phyloP scores from a whole-genome alignment of 2,113 vertebrate species.

The Ahaetulla prasina region DNA sequence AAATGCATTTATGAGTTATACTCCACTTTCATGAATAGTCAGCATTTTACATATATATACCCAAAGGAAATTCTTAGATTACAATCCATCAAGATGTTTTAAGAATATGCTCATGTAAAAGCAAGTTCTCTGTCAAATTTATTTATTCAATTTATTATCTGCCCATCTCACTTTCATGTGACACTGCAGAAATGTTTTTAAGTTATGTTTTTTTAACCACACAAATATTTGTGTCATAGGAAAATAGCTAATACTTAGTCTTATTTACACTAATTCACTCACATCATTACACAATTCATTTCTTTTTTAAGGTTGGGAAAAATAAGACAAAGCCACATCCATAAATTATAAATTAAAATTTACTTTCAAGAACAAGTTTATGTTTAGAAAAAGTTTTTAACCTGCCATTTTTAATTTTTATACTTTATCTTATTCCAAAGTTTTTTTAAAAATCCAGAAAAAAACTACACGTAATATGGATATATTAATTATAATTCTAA shows the following conservation, averaged over 20 bases:
- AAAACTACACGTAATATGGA: background rate
- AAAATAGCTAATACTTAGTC: background rate
- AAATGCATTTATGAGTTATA: constrained; percentile 41
- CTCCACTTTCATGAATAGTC: constrained; percentile 64
- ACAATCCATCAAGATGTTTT: constrained; percentile 63
- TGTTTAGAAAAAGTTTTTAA: constrained; percentile 18
- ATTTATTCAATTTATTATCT: constrained; percentile 8
- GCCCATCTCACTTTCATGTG: background rate
- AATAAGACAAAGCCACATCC: background rate
- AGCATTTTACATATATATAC: constrained; percentile 66
- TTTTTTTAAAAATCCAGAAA: background rate
- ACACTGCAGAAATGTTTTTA: constrained; percentile 6
- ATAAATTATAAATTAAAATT: constrained; percentile 9
- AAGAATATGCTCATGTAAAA: constrained; percentile 51
- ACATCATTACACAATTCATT: background rate
- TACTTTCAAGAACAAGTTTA: background rate
- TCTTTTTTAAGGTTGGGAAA: background rate
- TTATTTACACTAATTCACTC: constrained; percentile 27
- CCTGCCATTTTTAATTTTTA: background rate
- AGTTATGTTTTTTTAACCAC: constrained; percentile 36
- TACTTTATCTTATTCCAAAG: background rate
- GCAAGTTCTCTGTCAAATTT: constrained; percentile 35
- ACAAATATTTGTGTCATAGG: constrained; percentile 44
- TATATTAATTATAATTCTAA: background rate
- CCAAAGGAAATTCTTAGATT: constrained; percentile 69